Percentiles rank a stretch among this genome's conserved stretches.
These are phyloP conservation scores for Guaruba guarouba DNA, from an alignment of 2,113 vertebrate species.

Conservation along the genomic window DNA sequence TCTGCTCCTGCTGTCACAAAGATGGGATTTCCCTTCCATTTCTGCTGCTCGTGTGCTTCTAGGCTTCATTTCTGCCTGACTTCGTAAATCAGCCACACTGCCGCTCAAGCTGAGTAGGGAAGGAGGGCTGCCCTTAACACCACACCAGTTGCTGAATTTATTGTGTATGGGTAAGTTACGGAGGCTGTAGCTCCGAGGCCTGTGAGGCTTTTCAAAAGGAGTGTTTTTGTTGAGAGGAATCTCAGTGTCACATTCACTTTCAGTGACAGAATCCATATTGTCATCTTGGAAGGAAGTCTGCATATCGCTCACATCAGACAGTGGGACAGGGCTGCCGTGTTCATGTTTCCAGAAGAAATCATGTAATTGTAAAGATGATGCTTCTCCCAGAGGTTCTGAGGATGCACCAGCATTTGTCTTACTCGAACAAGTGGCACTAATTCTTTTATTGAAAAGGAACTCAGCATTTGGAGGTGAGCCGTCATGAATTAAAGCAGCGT, in stretches of 20 bases:
- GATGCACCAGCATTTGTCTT: background rate
- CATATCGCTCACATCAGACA: conserved; percentile 38
- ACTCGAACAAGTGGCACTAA: background rate
- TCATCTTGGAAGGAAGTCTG: conserved; percentile 63
- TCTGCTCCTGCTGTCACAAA: conserved; percentile 56
- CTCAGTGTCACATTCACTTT: conserved; percentile 85
- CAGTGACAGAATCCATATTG: conserved; percentile 70
- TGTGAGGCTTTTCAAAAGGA: conserved; percentile 1
- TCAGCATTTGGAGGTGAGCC: background rate
- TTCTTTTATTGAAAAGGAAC: background rate
- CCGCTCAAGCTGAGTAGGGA: background rate
- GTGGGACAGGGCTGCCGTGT: background rate
- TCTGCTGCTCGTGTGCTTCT: background rate
- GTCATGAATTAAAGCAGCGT: background rate
- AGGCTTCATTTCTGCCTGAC: conserved; percentile 23
- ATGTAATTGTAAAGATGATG: background rate
- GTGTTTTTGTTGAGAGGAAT: conserved; percentile 72
- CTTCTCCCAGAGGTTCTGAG: background rate
- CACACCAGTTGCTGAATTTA: conserved; percentile 89
- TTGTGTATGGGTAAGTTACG: conserved; percentile 86
- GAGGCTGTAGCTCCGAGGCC: conserved; percentile 43
- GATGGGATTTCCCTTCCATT: conserved; percentile 7
- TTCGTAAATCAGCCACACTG: background rate
- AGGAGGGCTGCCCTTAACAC: conserved; percentile 69
- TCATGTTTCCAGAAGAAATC: conserved; percentile 42